phyloP scores from a whole-genome alignment of 2,797 vertebrate species.

The Smutsia temminckii region DNA sequence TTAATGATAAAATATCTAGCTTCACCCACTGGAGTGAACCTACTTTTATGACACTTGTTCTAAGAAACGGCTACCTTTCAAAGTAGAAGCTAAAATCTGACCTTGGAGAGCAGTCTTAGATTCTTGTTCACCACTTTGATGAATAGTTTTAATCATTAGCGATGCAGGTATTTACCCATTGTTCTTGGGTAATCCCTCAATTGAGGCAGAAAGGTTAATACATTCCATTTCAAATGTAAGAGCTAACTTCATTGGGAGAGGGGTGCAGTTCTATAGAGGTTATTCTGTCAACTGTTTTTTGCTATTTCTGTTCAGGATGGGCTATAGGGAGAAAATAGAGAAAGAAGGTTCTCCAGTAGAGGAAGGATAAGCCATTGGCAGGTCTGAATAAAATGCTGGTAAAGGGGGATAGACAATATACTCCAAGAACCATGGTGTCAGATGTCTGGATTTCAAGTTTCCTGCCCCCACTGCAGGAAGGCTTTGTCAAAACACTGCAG shows the following conservation, averaged over 20 bases:
- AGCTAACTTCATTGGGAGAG: not conserved
- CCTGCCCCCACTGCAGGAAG: not conserved
- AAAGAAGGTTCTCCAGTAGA: not conserved
- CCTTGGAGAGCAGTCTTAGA: not conserved
- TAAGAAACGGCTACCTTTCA: not conserved
- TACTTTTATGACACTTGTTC: not conserved
- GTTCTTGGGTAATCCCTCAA: not conserved
- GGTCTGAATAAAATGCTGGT: not conserved
- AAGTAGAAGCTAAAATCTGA: not conserved
- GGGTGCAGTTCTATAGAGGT: not conserved
- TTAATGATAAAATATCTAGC: not conserved
- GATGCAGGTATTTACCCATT: not conserved
- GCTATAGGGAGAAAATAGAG: not conserved
- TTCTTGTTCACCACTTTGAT: not conserved
- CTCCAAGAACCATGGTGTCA: not conserved
- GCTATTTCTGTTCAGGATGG: not conserved
- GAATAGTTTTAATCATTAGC: not conserved
- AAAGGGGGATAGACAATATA: not conserved
- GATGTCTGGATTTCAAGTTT: not conserved
- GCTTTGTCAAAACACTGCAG: not conserved
- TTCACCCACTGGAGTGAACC: not conserved
- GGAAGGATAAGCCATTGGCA: not conserved
- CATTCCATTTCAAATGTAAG: not conserved
- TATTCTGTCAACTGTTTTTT: not conserved
- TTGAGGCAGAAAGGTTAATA: not conserved